phyloP scores from a whole-genome alignment of 2,797 vertebrate genomes.

The Neoniphon sammara region DNA sequence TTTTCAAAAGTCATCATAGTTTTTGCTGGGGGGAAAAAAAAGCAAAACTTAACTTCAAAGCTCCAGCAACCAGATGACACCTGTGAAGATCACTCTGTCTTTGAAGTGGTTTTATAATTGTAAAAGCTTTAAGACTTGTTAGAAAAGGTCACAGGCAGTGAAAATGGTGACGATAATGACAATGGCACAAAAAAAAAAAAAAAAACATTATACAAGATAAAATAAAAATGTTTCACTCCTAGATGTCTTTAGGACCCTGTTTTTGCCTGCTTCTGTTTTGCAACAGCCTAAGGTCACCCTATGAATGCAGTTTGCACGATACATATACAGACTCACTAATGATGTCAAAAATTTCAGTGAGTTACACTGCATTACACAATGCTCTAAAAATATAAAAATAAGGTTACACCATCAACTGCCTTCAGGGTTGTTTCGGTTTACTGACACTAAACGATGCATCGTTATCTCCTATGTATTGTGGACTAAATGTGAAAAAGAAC shows the following conservation, averaged over 20 bases:
- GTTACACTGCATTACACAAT: neutral
- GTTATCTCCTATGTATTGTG: conserved; percentile 56
- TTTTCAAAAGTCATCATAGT: neutral
- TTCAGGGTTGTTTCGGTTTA: conserved; percentile 8
- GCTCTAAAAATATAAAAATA: neutral
- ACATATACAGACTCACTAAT: conserved; percentile 11
- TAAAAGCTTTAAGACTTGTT: neutral
- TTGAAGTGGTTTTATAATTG: neutral
- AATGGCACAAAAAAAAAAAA: neutral
- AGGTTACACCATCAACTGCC: neutral
- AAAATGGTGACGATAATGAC: neutral
- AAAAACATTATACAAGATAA: neutral
- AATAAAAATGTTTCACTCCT: no score
- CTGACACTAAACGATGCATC: conserved; percentile 33
- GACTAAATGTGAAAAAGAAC: conserved; percentile 68
- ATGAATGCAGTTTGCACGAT: neutral
- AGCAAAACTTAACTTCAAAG: neutral
- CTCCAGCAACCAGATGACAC: neutral
- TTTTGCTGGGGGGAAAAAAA: neutral
- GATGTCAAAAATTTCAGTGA: neutral
- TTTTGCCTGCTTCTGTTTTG: neutral
- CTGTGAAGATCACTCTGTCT: neutral
- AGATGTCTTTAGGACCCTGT: no score
- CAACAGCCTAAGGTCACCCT: neutral
- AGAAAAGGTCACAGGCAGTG: no score